Conservation (phyloP, 2,113 vertebrate genomes). For the Nyctereutes procyonoides region DNA sequence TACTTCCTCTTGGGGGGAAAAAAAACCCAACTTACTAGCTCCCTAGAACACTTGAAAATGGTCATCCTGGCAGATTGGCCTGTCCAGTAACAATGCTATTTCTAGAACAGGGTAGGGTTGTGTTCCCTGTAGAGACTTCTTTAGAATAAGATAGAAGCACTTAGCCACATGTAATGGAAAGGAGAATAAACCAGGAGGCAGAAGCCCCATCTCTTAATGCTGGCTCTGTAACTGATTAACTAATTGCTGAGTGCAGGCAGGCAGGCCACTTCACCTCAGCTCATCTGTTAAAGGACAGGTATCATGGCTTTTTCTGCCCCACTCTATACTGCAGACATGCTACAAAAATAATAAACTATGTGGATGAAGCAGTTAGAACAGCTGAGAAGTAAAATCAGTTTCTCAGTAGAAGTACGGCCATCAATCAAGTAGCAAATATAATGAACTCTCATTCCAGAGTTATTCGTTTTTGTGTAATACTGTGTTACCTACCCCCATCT, state of each 20-base stretch:
- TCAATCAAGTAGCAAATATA: background rate
- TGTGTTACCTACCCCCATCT: background rate
- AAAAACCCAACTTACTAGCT: background rate
- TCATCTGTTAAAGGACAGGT: conserved; percentile 32
- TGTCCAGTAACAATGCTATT: conserved; percentile 48
- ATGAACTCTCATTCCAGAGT: background rate
- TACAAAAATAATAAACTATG: conserved; percentile 1
- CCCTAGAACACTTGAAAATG: conserved; percentile 39
- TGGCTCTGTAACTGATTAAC: conserved; percentile 73
- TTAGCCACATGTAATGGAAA: conserved; percentile 1
- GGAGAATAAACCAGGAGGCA: background rate
- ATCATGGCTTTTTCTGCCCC: conserved; percentile 32
- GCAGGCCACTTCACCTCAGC: conserved; percentile 21
- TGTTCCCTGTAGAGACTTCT: background rate
- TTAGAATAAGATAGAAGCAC: background rate
- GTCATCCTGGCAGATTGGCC: background rate
- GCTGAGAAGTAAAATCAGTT: background rate
- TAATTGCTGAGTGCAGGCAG: background rate
- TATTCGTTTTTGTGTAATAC: background rate
- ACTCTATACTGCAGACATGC: background rate
- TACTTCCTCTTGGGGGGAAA: conserved; percentile 64
- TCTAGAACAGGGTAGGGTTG: conserved; percentile 13
- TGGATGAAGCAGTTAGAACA: background rate
- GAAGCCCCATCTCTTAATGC: conserved; percentile 14
- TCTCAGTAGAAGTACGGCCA: background rate